These are phyloP conservation scores for Brachyhypopomus gauderio DNA, from an alignment of 2,113 vertebrate species.

Conservation along the genomic window DNA sequence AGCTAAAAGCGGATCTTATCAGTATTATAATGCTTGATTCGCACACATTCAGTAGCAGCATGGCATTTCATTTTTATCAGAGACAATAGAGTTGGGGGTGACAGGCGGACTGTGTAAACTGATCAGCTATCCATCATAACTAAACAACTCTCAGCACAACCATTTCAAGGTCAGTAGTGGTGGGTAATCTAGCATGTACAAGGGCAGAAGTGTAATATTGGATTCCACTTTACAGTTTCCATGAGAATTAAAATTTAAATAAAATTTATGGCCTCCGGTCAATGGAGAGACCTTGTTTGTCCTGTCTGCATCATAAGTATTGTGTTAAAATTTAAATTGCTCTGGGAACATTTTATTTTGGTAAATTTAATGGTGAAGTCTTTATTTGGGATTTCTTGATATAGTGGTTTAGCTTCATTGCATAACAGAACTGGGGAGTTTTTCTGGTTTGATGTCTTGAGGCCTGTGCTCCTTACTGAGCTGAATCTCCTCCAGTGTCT, in stretches of 20 bases:
- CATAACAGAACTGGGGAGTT: background rate
- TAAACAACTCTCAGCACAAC: constrained; percentile 40
- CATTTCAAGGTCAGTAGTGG: constrained; percentile 48
- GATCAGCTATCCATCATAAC: constrained; percentile 54
- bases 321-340: background rate
- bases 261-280: background rate
- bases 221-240: background rate
- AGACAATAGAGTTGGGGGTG: constrained; percentile 47
- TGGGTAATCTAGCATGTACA: constrained; percentile 17
- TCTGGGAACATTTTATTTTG: background rate
- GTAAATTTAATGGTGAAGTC: background rate
- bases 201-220: constrained; percentile 1
- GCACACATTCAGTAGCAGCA: background rate
- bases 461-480: too few relatives aligned
- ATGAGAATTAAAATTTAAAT: background rate
- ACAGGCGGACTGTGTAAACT: constrained; percentile 49
- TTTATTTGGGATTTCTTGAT: background rate
- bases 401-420: background rate
- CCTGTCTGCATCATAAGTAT: background rate
- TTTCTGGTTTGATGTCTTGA: too few relatives aligned
- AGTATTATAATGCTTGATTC: background rate
- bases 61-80: constrained; percentile 51
- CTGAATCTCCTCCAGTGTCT: too few relatives aligned
- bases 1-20: constrained; percentile 1
- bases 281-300: background rate